Evolutionary conservation across 2,797 vertebrate species (phyloP), one percentile per base, ranked within the genome.

Genomic region (Lagocephalus sceleratus): DNA sequence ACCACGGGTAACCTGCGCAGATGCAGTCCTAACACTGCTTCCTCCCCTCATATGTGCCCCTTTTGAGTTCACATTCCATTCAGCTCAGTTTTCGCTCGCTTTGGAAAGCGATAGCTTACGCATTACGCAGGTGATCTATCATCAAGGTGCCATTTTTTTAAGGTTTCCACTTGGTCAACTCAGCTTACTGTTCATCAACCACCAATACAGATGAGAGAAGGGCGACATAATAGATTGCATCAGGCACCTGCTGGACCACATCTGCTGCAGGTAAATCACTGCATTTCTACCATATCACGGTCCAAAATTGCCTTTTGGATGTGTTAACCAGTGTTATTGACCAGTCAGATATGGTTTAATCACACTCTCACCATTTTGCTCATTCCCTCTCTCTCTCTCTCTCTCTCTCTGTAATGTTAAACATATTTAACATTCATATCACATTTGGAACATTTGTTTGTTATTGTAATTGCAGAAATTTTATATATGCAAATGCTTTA

Each of bases 271-370:
- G 60, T 73, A 69, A 82, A 82, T 77, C 9, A 72, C 68, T 62
- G 51, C 47, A 58, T 67, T 64, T 76, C 65, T 68, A n/a, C 51
- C 51, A 48, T 66, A 63, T 75, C 60, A 59, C 53, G 10, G 49
- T 63, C 66, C 48, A 63, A 65, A 72, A 77, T 68, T 73, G 66
- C 42, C 51, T 58, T 50, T 25, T 59, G 67, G 46, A 60, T 66
- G 63, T 69, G 60, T 61, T 63, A 51, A 57, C 63, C 64, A 67
- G 57, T 35, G 62, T 78, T 77, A 78, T 65, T 75, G 69, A 61
- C 53, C 73, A 67, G 71, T 76, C 81, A 78, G 58, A 75, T 78
- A 64, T 57, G 63, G 81, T 80, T 52, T 76, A 78, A 45, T 20
- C 49, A 68, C 66, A 20, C 0, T 59, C 48, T 51, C 51, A 62